Percentiles rank a stretch among this genome's conserved stretches.
Evolutionary conservation across 2,888 invertebrate genomes (phyloP).

Genomic region (Caenorhabditis wallacei): DNA sequence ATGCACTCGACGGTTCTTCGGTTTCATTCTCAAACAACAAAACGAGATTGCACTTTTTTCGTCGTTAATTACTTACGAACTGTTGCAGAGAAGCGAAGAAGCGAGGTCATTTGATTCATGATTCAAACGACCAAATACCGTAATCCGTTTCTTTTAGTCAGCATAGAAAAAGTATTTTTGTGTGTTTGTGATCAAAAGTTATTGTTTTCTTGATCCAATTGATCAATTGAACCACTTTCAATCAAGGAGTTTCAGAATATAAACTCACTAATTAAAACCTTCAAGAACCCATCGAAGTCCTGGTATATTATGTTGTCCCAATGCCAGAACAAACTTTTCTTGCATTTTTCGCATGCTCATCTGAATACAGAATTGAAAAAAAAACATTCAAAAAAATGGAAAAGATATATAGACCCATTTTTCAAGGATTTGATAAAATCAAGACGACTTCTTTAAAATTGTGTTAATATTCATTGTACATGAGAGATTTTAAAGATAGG

Average conservation of each 20-base stretch:
- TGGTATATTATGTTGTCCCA: constrained; percentile 77
- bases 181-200: background rate
- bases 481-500: background rate
- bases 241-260: background rate
- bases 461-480: constrained; percentile 3
- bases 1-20: constrained; percentile 28
- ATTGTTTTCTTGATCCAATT: background rate
- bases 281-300: constrained; percentile 79
- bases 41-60: constrained; percentile 38
- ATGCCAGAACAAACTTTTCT: constrained; percentile 68
- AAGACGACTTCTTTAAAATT: background rate
- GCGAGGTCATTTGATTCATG: constrained; percentile 18
- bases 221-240: background rate
- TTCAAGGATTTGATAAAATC: background rate
- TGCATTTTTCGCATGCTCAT: constrained; percentile 61
- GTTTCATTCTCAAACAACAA: constrained; percentile 34
- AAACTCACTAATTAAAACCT: constrained; percentile 76
- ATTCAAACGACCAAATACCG: constrained; percentile 29
- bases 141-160: constrained; percentile 16
- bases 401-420: constrained; percentile 14
- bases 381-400: background rate
- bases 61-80: constrained; percentile 13
- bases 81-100: constrained; percentile 5
- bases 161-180: background rate
- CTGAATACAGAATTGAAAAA: constrained; percentile 1